Conservation (phyloP, 2,797 vertebrate genomes). For the Artibeus jamaicensis region DNA sequence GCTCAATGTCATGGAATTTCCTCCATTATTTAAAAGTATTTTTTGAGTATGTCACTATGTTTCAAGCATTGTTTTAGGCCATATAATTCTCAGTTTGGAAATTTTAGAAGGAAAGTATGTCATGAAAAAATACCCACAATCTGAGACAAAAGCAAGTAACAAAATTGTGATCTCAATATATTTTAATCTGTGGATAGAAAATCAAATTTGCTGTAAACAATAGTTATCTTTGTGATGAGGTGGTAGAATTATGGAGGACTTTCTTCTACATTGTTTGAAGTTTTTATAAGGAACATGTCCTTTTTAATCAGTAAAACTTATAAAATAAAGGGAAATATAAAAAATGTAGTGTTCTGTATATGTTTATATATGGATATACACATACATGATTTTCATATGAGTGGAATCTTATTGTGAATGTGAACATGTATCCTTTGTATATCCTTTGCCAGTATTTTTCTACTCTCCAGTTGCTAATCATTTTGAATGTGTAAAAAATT, state of each 20-base stretch:
- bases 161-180: background rate
- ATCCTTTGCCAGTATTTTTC: background rate
- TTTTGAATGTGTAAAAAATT: background rate
- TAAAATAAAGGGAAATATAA: background rate
- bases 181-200: background rate
- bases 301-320: background rate
- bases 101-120: background rate
- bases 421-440: background rate
- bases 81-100: conserved; percentile 31
- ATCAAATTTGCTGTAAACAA: background rate
- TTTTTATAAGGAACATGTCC: background rate
- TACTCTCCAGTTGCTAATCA: background rate
- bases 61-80: background rate
- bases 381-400: background rate
- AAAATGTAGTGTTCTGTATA: background rate
- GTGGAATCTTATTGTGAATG: background rate
- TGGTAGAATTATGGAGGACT: background rate
- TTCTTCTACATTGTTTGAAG: background rate
- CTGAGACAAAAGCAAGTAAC: conserved; percentile 1
- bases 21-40: background rate
- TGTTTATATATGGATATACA: background rate
- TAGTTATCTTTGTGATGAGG: background rate
- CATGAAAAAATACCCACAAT: background rate
- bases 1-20: background rate
- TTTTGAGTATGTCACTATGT: background rate